Percentiles rank a stretch among this genome's conserved stretches.
Evolutionary conservation across 2,113 vertebrate species (phyloP).

Genomic region (Otolemur garnettii): DNA sequence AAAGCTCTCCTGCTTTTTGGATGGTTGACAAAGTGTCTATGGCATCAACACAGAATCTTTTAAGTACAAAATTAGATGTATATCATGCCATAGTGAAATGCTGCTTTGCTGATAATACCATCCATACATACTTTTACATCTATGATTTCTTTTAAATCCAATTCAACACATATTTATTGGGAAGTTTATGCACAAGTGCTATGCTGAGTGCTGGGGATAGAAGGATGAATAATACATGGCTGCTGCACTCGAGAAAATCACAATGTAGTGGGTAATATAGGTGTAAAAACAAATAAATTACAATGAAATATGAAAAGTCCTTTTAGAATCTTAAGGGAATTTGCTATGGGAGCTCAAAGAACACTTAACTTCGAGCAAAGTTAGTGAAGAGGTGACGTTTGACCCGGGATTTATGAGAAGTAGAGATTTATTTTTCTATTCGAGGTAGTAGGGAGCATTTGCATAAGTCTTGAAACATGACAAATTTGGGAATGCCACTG

Average conservation of each 20-base stretch:
- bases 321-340: constrained; percentile 34
- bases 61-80: constrained; percentile 75
- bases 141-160: constrained; percentile 77
- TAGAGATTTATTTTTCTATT: background rate
- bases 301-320: constrained; percentile 65
- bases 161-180: constrained; percentile 76
- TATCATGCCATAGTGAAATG: constrained; percentile 53
- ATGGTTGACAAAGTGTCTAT: constrained; percentile 79
- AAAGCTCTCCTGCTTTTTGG: constrained; percentile 73
- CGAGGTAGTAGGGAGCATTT: background rate
- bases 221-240: constrained; percentile 80
- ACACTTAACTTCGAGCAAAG: background rate
- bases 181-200: constrained; percentile 61
- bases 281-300: constrained; percentile 68
- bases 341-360: background rate
- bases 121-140: constrained; percentile 60
- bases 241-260: constrained; percentile 55
- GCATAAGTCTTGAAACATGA: background rate
- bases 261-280: constrained; percentile 50
- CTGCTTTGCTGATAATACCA: constrained; percentile 57
- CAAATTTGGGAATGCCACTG: background rate
- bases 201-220: constrained; percentile 66
- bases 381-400: background rate
- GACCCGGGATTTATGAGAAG: background rate
- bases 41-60: constrained; percentile 66